Conservation (phyloP, 1,140 invertebrate species). For the Wiebesia pumilae region DNA sequence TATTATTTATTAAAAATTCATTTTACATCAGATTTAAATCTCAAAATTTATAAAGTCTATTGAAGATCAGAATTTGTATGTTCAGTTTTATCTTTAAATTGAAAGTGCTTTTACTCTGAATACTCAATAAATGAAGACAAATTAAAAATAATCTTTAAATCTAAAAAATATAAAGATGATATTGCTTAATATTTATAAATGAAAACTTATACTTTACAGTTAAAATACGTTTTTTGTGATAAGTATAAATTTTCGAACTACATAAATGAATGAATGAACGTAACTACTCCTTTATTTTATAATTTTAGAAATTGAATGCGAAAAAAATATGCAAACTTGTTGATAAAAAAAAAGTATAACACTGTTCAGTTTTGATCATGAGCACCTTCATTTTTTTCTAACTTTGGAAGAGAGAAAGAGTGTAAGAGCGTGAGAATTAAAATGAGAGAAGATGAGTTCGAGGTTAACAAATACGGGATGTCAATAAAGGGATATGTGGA, state of each 20-base stretch:
- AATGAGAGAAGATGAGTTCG: neutral
- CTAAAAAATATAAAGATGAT: no score
- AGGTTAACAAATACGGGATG: slow-evolving; percentile 45
- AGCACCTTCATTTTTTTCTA: neutral
- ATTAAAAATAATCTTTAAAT: no score
- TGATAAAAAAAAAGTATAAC: neutral
- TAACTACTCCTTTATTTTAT: neutral
- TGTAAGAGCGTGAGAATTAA: neutral
- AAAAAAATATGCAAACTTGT: neutral
- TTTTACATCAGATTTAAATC: no score
- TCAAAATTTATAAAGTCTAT: no score
- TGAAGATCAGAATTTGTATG: no score
- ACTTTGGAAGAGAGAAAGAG: slow-evolving; percentile 7
- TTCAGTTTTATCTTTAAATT: no score
- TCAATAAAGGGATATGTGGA: slow-evolving; percentile 44
- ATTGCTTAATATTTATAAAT: no score
- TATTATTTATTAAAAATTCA: no score
- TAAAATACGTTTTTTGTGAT: no score
- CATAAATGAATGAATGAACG: neutral
- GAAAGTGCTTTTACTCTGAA: no score
- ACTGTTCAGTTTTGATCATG: neutral
- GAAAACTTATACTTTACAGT: no score
- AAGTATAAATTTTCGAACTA: neutral
- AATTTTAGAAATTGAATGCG: neutral
- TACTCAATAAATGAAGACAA: no score